Evolutionary conservation across 2,888 invertebrate species (phyloP).

Genomic region (Panzeria rudis): DNA sequence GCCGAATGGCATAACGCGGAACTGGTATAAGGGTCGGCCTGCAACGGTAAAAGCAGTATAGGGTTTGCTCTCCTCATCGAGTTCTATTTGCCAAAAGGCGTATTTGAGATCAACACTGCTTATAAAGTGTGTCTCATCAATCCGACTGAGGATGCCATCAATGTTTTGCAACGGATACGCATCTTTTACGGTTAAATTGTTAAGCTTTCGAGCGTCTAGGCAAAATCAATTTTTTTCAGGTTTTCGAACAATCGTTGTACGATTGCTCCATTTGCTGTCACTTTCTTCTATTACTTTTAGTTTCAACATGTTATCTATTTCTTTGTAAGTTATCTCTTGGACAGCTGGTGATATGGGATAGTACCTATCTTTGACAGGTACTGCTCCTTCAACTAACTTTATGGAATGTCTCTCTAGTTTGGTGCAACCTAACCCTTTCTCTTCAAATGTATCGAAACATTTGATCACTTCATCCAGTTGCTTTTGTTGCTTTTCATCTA

Average conservation of each 20-base stretch:
- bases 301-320: not conserved
- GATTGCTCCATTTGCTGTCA: slow-evolving; percentile 14
- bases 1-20: no score
- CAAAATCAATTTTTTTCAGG: not conserved
- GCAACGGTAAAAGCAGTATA: no score
- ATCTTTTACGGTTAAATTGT: not conserved
- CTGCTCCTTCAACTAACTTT: not conserved
- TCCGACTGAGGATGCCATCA: not conserved
- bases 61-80: no score
- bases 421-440: not conserved
- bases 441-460: not conserved
- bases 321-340: not conserved
- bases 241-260: not conserved
- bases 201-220: slow-evolving; percentile 10
- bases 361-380: not conserved
- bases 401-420: not conserved
- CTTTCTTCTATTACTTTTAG: not conserved
- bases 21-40: no score
- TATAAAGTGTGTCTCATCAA: not conserved
- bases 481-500: not conserved
- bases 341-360: not conserved
- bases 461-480: not conserved
- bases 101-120: no score
- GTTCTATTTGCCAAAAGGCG: no score
- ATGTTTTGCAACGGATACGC: slow-evolving; percentile 18